Evolutionary conservation across 2,113 vertebrate species (phyloP).

Genomic region (Crypturellus undulatus): DNA sequence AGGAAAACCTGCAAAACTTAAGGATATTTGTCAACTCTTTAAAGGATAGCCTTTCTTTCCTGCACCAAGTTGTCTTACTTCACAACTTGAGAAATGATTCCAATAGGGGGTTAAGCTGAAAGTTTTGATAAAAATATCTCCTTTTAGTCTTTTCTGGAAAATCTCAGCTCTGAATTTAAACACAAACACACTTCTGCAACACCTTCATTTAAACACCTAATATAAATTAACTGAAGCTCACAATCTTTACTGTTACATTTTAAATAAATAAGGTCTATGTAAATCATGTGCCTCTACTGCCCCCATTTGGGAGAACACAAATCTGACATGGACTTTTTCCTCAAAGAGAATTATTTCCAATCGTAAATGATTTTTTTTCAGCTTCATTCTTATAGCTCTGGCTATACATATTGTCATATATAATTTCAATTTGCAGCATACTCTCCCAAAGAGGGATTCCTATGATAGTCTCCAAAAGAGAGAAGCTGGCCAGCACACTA

Average conservation of each 20-base stretch:
- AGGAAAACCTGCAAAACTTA: not conserved
- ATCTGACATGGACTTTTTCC: not conserved
- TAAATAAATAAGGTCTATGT: not conserved
- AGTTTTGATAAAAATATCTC: conserved; percentile 48
- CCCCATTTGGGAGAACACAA: conserved; percentile 55
- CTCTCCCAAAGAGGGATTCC: not conserved
- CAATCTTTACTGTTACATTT: not conserved
- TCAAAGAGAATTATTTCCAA: not conserved
- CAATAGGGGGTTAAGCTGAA: conserved; percentile 47
- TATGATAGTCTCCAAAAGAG: not conserved
- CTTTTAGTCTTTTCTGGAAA: conserved; percentile 46
- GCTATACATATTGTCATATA: not conserved
- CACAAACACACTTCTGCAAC: conserved; percentile 74
- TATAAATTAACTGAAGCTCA: conserved; percentile 65
- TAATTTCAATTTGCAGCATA: not conserved
- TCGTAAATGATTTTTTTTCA: not conserved
- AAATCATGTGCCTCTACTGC: conserved; percentile 66
- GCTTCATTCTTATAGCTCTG: not conserved
- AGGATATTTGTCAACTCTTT: not conserved
- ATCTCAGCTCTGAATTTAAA: conserved; percentile 65
- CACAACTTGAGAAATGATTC: conserved; percentile 20
- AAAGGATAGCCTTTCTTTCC: conserved; percentile 1
- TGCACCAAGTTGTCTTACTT: conserved; percentile 19
- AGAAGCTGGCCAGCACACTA: not conserved
- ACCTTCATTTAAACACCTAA: conserved; percentile 66